Evolutionary conservation across 2,797 vertebrate genomes (phyloP).

Genomic region (Trichosurus vulpecula): DNA sequence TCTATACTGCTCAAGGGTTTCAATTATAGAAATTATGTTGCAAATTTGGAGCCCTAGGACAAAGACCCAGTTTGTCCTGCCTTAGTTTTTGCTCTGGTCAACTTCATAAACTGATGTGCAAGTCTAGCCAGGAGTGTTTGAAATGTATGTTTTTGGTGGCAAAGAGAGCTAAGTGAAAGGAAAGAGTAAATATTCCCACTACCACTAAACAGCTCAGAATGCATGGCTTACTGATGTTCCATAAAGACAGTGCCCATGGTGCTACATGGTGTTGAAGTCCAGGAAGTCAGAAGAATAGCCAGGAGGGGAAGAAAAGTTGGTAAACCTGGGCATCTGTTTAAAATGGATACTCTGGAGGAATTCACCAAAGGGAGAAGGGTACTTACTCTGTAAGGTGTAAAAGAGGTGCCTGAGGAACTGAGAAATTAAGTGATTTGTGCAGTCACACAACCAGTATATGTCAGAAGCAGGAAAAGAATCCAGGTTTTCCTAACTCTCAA

Average conservation of each 20-base stretch:
- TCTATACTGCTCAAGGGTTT: background rate
- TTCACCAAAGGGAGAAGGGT: background rate
- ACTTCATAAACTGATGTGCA: background rate
- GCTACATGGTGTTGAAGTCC: background rate
- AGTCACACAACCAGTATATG: background rate
- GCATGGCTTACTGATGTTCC: background rate
- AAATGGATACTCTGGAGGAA: background rate
- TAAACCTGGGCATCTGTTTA: background rate
- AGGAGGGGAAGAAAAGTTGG: background rate
- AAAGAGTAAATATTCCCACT: background rate
- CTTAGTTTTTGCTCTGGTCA: background rate
- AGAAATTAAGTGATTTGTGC: background rate
- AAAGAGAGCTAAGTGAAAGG: too few relatives aligned
- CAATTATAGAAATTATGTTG: background rate
- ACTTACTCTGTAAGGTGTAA: background rate
- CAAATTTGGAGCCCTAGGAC: background rate
- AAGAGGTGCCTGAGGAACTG: background rate
- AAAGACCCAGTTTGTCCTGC: background rate
- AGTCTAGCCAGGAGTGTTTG: background rate
- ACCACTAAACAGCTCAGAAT: background rate
- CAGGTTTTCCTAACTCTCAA: background rate
- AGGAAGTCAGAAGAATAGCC: background rate
- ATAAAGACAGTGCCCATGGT: background rate
- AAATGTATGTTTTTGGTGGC: background rate
- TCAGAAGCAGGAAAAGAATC: background rate